Evolutionary conservation across 2,113 vertebrate genomes (phyloP).

Genomic region (Aspiorhynchus laticeps): DNA sequence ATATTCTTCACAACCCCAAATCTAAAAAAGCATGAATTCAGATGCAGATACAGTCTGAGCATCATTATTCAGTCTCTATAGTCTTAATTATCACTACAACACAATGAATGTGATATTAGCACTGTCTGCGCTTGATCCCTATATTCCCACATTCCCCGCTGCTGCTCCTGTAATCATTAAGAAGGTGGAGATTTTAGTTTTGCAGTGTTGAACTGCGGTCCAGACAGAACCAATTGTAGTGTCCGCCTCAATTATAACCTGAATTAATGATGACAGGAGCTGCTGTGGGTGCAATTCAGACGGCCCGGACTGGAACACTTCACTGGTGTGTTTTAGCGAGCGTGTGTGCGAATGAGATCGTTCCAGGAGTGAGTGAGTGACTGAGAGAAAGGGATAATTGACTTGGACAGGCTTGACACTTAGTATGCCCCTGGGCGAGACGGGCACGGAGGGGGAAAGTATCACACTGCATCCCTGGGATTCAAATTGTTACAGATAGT

Average conservation of each 20-base stretch:
- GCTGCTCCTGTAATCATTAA: not conserved
- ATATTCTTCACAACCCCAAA: not conserved
- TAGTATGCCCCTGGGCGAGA: slow-evolving; percentile 42
- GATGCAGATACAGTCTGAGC: not conserved
- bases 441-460: not conserved
- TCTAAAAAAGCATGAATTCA: not conserved
- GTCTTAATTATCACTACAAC: not conserved
- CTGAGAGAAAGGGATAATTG: slow-evolving; percentile 50
- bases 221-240: slow-evolving; percentile 24
- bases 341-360: slow-evolving; percentile 21
- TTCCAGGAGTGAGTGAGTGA: slow-evolving; percentile 13
- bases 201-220: not conserved
- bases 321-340: slow-evolving; percentile 1
- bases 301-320: slow-evolving; percentile 28
- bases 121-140: not conserved
- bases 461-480: slow-evolving; percentile 24
- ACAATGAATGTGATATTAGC: not conserved
- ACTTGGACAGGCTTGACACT: slow-evolving; percentile 50
- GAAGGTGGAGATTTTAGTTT: not conserved
- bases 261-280: slow-evolving; percentile 41
- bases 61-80: not conserved
- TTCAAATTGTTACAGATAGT: slow-evolving; percentile 25
- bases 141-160: slow-evolving; percentile 3
- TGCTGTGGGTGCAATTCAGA: slow-evolving; percentile 43
- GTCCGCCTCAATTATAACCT: slow-evolving; percentile 30